A percentile compares a stretch with the other conserved stretches of the same genome.
Conservation (phyloP, 2,113 vertebrate genomes). For the Mustela lutreola region DNA sequence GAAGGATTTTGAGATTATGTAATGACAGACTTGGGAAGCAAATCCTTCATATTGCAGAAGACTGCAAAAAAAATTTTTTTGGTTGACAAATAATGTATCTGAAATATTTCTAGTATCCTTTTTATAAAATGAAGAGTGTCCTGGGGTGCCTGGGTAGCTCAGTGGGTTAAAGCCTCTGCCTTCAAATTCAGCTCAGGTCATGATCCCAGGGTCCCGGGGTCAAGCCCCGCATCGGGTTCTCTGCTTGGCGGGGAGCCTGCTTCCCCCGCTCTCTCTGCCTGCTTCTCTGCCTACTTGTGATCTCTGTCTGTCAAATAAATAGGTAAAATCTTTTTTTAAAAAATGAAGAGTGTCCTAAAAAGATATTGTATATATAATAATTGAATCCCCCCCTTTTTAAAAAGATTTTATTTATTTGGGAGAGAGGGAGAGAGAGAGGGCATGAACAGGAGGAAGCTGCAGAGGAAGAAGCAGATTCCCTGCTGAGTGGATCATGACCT, state of each 20-base stretch:
- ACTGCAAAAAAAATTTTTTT: slow-evolving; percentile 4
- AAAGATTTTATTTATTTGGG: background rate
- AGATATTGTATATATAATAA: slow-evolving; percentile 37
- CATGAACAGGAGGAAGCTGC: background rate
- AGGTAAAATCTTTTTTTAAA: background rate
- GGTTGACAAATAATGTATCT: slow-evolving; percentile 37
- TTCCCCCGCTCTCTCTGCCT: no score
- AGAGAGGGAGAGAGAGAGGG: background rate
- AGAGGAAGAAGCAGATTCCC: background rate
- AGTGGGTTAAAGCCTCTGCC: no score
- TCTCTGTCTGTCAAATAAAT: no score
- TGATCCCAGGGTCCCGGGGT: no score
- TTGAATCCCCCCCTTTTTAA: background rate
- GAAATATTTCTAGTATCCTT: slow-evolving; percentile 50
- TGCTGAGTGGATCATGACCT: background rate
- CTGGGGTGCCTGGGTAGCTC: background rate
- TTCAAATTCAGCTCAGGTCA: no score
- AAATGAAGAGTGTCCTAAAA: slow-evolving; percentile 13
- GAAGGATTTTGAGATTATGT: slow-evolving; percentile 56
- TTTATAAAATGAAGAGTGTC: slow-evolving; percentile 31
- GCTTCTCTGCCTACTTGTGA: no score
- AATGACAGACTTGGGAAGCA: slow-evolving; percentile 50
- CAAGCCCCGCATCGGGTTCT: no score
- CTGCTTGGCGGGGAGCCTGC: no score
- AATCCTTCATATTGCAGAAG: slow-evolving; percentile 39